Evolutionary conservation across 2,113 vertebrate species (phyloP).

Genomic region (Sitta europaea): DNA sequence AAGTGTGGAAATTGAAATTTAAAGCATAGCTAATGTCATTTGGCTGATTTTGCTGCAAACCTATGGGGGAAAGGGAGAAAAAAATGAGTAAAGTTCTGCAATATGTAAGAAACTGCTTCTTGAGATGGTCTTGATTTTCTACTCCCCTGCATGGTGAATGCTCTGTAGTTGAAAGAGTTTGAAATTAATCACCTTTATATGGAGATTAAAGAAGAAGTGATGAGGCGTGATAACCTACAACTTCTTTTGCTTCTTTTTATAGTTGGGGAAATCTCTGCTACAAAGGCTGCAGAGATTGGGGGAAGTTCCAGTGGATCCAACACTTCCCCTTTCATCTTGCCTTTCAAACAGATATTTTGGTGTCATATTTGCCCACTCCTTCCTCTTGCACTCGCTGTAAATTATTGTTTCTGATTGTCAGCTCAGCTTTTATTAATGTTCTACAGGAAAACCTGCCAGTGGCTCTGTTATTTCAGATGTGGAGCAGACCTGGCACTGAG

Average conservation of each 20-base stretch:
- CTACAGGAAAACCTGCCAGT: background rate
- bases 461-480: background rate
- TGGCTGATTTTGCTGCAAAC: slow-evolving; percentile 42
- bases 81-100: background rate
- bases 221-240: background rate
- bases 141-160: background rate
- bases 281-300: background rate
- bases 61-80: background rate
- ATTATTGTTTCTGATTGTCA: background rate
- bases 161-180: background rate
- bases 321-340: background rate
- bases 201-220: slow-evolving; percentile 10
- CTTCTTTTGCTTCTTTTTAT: background rate
- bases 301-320: background rate
- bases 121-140: background rate
- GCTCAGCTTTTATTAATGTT: background rate
- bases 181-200: slow-evolving; percentile 21
- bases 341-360: background rate
- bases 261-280: background rate
- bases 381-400: background rate
- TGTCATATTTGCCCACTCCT: background rate
- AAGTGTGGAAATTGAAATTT: slow-evolving; percentile 57
- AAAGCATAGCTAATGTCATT: slow-evolving; percentile 60
- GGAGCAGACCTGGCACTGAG: background rate
- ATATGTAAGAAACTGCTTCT: background rate